Conservation (phyloP, 2,797 vertebrate genomes). For the Megalops cyprinoides region DNA sequence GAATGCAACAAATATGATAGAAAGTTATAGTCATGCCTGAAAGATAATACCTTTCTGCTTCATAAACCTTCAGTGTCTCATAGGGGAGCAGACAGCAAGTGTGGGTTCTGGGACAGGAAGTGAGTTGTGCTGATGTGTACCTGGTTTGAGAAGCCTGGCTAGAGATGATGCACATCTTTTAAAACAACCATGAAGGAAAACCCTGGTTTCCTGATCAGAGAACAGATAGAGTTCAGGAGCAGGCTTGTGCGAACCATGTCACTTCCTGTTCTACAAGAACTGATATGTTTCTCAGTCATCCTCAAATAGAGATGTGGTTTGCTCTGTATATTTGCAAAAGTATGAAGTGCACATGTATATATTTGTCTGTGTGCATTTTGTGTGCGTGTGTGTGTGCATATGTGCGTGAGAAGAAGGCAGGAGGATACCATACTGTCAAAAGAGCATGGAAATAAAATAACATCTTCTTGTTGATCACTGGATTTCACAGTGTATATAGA, state of each 20-base stretch:
- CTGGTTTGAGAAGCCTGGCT: neutral
- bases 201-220: neutral
- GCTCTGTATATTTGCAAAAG: neutral
- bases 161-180: neutral
- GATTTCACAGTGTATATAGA: too few species aligned
- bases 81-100: too few species aligned
- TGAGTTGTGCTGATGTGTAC: neutral
- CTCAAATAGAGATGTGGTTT: conserved; percentile 11
- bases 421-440: too few species aligned
- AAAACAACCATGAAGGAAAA: neutral
- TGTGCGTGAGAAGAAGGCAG: too few species aligned
- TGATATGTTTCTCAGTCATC: neutral
- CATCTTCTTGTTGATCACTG: too few species aligned
- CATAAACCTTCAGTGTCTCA: too few species aligned
- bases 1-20: too few species aligned
- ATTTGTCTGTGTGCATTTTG: neutral
- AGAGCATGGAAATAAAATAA: too few species aligned
- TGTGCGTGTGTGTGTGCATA: neutral
- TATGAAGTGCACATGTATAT: neutral
- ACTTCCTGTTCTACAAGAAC: neutral
- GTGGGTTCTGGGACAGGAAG: neutral
- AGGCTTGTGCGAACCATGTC: neutral
- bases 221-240: neutral
- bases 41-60: too few species aligned
- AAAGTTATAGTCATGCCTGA: too few species aligned